Conservation (phyloP, 1,140 invertebrate species). For the Uloborus diversus region DNA sequence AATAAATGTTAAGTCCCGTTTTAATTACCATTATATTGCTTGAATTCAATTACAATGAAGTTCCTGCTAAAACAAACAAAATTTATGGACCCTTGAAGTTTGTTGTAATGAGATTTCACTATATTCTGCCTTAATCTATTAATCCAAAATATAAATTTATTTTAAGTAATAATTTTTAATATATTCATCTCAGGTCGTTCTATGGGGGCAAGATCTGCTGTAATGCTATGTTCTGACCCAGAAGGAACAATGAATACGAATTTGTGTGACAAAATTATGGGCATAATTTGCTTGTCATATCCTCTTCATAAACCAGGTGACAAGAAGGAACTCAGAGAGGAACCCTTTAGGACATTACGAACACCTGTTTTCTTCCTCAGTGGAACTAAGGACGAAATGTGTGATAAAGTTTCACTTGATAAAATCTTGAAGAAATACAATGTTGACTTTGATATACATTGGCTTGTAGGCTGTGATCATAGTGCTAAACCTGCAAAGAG, state of each 20-base stretch:
- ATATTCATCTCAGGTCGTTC: conserved; percentile 45
- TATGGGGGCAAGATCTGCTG: conserved; percentile 48
- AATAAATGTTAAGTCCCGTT: no score
- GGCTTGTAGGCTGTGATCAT: conserved; percentile 23
- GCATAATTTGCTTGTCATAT: conserved; percentile 37
- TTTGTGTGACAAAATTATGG: conserved; percentile 5
- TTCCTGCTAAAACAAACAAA: no score
- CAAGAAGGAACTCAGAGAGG: conserved; percentile 8
- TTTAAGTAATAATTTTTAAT: no score
- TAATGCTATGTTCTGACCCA: conserved; percentile 3
- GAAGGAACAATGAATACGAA: no score
- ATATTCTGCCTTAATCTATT: no score
- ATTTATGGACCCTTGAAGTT: no score
- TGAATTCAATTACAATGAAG: no score
- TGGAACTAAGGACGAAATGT: conserved; percentile 48
- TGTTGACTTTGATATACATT: conserved; percentile 17
- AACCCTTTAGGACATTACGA: conserved; percentile 8
- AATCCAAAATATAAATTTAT: no score
- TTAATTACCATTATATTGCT: no score
- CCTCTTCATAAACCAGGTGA: conserved; percentile 23
- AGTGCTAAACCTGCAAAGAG: conserved; percentile 6
- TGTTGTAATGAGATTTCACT: no score
- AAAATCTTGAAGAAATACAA: neutral
- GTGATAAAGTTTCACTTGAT: conserved; percentile 12
- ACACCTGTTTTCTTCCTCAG: conserved; percentile 35